Base-by-base conservation (phyloP, 1,140 invertebrate species). In the Sitobion miscanthi region DNA sequence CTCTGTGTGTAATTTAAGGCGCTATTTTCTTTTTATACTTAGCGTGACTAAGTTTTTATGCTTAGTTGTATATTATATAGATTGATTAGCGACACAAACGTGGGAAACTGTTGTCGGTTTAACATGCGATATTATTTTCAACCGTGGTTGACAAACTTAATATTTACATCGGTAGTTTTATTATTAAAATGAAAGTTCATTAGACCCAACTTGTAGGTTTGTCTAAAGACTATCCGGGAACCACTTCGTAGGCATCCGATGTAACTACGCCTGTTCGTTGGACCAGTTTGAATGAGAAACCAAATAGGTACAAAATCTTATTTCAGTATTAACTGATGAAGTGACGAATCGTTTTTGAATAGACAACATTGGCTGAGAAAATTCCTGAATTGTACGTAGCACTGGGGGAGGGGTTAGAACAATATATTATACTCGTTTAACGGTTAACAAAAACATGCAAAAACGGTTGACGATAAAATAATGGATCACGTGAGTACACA, bases 361-460 rank as follows among this genome's bases (percentile, higher is more conserved):
- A 42, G 38, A 83, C 82, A 23, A 83, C 7, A 23, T 42, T 9
- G 21, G 20, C 82, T 21, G 21, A 9, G 82, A 23, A 83, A 38
- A 38, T 35, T 38, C 21, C 38, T 2, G 2, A 83, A 42, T 23
- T 23, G 20, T 83, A 83, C 35, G 17, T 30, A 54, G 21, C 52
- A 23, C 17, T 86, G 9, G 23, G 23, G 25, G 25, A 86, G 42
- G 11, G 47, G 42, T 30, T 7, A 52, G 17, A 23, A 35, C 86
- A 88, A 49, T 88, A 52, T 35, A 88, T 52, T 88, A 49, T 52
- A 88, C 47, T 88, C 35, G n/a, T 89, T 89, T 89, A 54, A 89
- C 35, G 47, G 42, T 47, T 45, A 45, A 87, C 45, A 45, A 11
- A 47, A 17, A 23, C 30, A 30, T 86, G 45, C 25, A 42, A 47